Percentiles rank a stretch among this genome's conserved stretches.
These are phyloP conservation scores for Anguilla rostrata DNA, from an alignment of 2,113 vertebrate genomes.

Conservation along the genomic window DNA sequence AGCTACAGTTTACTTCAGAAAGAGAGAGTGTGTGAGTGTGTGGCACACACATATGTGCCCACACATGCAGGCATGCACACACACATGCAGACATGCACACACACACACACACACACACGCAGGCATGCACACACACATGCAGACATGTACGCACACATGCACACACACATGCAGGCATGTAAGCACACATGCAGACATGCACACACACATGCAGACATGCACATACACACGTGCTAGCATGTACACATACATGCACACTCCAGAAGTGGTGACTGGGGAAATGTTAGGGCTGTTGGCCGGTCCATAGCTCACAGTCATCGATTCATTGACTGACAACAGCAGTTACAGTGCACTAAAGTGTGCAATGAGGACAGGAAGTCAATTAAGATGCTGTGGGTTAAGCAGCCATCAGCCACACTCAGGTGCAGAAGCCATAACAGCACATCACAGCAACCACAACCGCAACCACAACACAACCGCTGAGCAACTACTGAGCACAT, in stretches of 20 bases:
- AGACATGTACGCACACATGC: not conserved
- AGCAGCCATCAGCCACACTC: slow-evolving; percentile 46
- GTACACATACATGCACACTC: not conserved
- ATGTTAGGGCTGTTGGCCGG: not conserved
- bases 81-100: not conserved
- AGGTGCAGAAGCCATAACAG: slow-evolving; percentile 36
- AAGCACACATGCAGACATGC: too few relatives aligned
- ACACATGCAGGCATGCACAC: not conserved
- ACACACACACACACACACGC: not conserved
- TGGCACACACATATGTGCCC: too few relatives aligned
- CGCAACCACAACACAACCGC: not conserved
- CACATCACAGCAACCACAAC: slow-evolving; percentile 24
- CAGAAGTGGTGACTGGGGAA: not conserved
- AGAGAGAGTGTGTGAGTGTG: too few relatives aligned
- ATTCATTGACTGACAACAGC: slow-evolving; percentile 50
- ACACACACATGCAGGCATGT: too few relatives aligned
- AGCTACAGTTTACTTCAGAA: too few relatives aligned
- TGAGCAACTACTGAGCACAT: too few relatives aligned
- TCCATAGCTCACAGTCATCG: slow-evolving; percentile 41
- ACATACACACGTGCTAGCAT: not conserved
- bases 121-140: not conserved
- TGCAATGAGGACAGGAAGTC: slow-evolving; percentile 60
- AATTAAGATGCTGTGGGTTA: slow-evolving; percentile 61
- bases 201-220: not conserved
- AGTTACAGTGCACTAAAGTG: slow-evolving; percentile 59